phyloP scores from a whole-genome alignment of 2,797 vertebrate species.

The Cuculus canorus region DNA sequence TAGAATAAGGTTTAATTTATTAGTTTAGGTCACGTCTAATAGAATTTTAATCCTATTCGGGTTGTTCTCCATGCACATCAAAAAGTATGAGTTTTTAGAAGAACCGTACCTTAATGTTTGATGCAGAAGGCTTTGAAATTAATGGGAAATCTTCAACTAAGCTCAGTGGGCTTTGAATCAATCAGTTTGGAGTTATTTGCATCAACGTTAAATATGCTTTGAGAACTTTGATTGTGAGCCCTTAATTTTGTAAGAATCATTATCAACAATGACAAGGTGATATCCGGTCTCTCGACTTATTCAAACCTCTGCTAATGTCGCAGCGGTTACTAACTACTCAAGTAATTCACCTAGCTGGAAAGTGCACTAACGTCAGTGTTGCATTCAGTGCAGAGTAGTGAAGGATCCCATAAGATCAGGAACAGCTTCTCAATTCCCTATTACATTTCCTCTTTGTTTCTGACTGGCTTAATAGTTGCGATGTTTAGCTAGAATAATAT shows the following conservation, averaged over 20 bases:
- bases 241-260: background rate
- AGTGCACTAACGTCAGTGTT: background rate
- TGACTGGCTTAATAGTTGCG: background rate
- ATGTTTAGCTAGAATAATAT: background rate
- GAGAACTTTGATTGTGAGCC: background rate
- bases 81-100: background rate
- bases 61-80: slow-evolving; percentile 16
- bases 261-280: background rate
- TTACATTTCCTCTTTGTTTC: background rate
- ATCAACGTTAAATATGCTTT: background rate
- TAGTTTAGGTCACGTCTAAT: background rate
- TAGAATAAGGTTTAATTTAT: background rate
- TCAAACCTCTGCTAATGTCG: background rate
- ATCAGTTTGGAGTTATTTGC: background rate
- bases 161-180: background rate
- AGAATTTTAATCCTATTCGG: slow-evolving; percentile 55
- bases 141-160: background rate
- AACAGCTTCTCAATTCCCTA: background rate
- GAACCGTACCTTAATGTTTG: background rate
- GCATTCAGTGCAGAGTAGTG: background rate
- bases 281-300: background rate
- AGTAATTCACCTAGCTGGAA: background rate
- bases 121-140: background rate
- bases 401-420: background rate
- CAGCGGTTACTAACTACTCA: background rate